Base-by-base conservation (phyloP, 1,140 invertebrate genomes). In the Drosophila novamexicana region DNA sequence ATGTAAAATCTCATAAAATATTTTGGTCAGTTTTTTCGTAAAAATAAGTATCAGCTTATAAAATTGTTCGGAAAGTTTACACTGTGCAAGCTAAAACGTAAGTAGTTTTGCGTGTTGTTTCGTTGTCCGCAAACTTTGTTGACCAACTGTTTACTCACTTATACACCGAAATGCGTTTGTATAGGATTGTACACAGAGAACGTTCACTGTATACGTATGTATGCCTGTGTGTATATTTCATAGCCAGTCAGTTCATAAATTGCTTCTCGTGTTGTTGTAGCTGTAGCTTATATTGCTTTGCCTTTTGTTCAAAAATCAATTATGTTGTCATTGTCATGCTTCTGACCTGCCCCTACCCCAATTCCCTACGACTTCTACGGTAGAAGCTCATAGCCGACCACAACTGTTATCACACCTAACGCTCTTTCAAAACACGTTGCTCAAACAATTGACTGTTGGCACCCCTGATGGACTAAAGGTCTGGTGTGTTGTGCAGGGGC, bases 261-360 rank as follows among this genome's bases (percentile, higher is more conserved):
- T 79, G 79, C 67, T 61, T 56, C 59, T 61, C 45, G 45, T 75
- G 65, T 69, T 65, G 69, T 47, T 75, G 61, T 70, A 40, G 59
- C 65, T 73, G 54, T 67, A 62, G 59, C 72, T 81, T 75, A 81
- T 86, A 75, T 83, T 79, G 83, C 66, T 73, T 70, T 77, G 79
- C 80, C 67, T 75, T 79, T 88, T 89, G 84, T 84, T 89, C 73
- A 84, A 83, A 84, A 88, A 88, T 88, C 83, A 88, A 88, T 88
- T 88, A 88, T 88, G 83, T 84, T 88, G 83, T 88, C 83, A 89
- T 88, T 88, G 83, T 89, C 83, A 89, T 88, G 84, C 84, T 75
- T 82, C 77, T 84, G 83, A 89, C 84, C 83, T 77, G 59, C 32
- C 53, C 62, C n/a, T n/a, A 5, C 62, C 45, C 29, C 34, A 49